Percentiles rank a stretch among this genome's conserved stretches.
Evolutionary conservation across 2,113 vertebrate species (phyloP).

Genomic region (Sorex araneus): DNA sequence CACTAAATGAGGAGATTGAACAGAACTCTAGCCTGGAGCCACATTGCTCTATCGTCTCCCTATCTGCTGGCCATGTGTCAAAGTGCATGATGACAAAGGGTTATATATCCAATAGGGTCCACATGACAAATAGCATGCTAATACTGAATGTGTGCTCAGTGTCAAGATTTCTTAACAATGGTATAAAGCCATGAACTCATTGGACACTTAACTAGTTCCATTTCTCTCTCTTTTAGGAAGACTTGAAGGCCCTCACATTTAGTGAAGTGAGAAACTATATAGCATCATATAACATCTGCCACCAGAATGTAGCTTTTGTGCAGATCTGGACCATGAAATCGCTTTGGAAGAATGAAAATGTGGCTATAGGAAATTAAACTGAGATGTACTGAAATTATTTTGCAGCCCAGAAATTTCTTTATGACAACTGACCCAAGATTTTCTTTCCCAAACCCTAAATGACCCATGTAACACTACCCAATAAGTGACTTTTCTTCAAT

Average conservation of each 20-base stretch:
- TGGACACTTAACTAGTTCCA: background rate
- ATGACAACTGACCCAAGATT: conserved; percentile 5
- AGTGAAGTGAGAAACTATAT: conserved; percentile 31
- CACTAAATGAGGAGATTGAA: conserved; percentile 53
- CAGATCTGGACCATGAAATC: background rate
- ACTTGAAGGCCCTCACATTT: background rate
- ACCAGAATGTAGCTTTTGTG: background rate
- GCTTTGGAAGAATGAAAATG: conserved; percentile 2
- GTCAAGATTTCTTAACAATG: background rate
- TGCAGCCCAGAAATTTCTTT: conserved; percentile 7
- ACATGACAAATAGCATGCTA: background rate
- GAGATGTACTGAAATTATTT: background rate
- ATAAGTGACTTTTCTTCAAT: background rate
- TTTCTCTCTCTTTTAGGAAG: conserved; percentile 14
- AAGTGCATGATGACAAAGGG: background rate
- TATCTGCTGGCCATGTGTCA: background rate
- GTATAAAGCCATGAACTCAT: background rate
- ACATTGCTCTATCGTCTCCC: background rate
- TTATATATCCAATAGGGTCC: background rate
- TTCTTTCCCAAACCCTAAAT: conserved; percentile 17
- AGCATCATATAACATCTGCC: background rate
- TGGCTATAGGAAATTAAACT: conserved; percentile 4
- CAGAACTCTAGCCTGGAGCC: conserved; percentile 27
- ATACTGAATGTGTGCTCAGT: background rate
- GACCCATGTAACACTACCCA: conserved; percentile 4